These are phyloP conservation scores for Xyrichtys novacula DNA, from an alignment of 2,797 vertebrate species.

Conservation along the genomic window DNA sequence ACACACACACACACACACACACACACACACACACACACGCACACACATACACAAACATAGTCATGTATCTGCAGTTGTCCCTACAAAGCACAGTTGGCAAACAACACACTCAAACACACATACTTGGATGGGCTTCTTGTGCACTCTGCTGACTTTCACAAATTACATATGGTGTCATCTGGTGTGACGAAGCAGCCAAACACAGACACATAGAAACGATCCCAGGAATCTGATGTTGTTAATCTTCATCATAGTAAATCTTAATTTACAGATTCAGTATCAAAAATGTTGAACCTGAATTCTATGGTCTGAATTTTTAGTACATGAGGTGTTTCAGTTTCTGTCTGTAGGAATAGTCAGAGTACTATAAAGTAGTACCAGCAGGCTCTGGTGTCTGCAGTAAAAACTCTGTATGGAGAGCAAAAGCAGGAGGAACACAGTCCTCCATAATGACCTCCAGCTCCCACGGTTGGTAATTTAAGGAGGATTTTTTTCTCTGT, in stretches of 20 bases:
- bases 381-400: no score
- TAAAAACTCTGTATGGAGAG: no score
- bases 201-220: slow-evolving; percentile 1
- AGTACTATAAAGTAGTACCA: no score
- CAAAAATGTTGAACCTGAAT: no score
- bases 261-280: no score
- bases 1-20: slow-evolving; percentile 41
- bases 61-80: slow-evolving; percentile 55
- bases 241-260: neutral
- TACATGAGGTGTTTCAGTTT: no score
- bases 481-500: no score
- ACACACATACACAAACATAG: slow-evolving; percentile 24
- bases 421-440: no score
- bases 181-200: slow-evolving; percentile 5
- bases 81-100: slow-evolving; percentile 58
- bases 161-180: slow-evolving; percentile 37
- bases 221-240: slow-evolving; percentile 18
- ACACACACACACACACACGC: slow-evolving; percentile 37
- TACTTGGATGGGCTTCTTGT: slow-evolving; percentile 11
- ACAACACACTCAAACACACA: slow-evolving; percentile 31
- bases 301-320: no score
- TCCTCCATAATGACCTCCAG: no score
- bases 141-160: slow-evolving; percentile 42
- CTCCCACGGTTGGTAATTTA: no score
- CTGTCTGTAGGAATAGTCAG: no score